A percentile compares a stretch with the other conserved stretches of the same genome.
Evolutionary conservation across 2,113 vertebrate genomes (phyloP).

Genomic region (Cebidichthys violaceus): DNA sequence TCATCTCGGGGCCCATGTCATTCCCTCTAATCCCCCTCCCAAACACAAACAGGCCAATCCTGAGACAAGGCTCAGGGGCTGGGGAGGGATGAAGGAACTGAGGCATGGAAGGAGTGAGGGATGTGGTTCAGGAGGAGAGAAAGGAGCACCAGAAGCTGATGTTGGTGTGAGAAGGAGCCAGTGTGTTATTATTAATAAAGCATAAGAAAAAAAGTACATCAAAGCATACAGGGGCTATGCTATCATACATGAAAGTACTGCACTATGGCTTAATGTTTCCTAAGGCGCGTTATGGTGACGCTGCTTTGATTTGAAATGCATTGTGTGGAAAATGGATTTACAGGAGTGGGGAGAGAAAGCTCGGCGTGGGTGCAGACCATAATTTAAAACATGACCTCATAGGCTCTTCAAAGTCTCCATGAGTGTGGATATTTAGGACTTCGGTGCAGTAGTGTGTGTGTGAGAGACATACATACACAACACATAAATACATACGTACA

Average conservation of each 20-base stretch:
- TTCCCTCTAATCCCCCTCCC: constrained; percentile 71
- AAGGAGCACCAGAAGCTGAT: constrained; percentile 67
- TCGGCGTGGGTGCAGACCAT: constrained; percentile 75
- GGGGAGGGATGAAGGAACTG: constrained; percentile 68
- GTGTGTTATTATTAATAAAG: constrained; percentile 86
- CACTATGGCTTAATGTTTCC: constrained; percentile 87
- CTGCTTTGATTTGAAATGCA: constrained; percentile 87
- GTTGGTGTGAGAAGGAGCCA: constrained; percentile 74
- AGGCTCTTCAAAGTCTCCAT: constrained; percentile 83
- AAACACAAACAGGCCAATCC: constrained; percentile 77
- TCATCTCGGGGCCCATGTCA: constrained; percentile 73
- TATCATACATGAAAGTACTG: constrained; percentile 87
- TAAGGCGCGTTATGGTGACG: constrained; percentile 83
- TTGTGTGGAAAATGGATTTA: constrained; percentile 88
- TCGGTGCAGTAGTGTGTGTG: constrained; percentile 46
- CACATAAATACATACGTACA: constrained; percentile 46
- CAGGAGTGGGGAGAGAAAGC: constrained; percentile 74
- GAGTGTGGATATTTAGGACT: constrained; percentile 72
- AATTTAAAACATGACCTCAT: constrained; percentile 85
- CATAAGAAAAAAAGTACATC: constrained; percentile 84
- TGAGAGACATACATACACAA: constrained; percentile 59
- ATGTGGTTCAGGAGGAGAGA: constrained; percentile 65
- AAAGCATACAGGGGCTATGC: constrained; percentile 84
- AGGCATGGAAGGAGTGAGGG: constrained; percentile 58
- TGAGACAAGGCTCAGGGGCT: constrained; percentile 65